Evolutionary conservation across 2,888 invertebrate species (phyloP).

Genomic region (Ectobius pallidus): DNA sequence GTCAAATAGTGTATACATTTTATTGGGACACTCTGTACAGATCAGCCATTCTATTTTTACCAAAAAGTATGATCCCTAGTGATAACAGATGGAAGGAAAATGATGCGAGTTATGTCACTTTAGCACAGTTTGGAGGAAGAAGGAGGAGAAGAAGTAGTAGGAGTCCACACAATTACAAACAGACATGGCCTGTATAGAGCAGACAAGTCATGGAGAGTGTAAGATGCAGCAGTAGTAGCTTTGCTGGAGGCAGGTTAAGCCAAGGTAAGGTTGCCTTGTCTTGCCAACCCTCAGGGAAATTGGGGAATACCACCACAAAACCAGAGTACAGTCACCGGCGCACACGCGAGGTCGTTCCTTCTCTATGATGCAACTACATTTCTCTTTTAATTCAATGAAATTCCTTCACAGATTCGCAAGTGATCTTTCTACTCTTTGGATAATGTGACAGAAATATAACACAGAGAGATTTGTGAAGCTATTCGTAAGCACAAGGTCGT

Average conservation of each 20-base stretch:
- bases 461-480: too few relatives aligned
- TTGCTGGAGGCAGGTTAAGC: not conserved
- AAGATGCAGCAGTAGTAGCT: not conserved
- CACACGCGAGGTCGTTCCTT: not conserved
- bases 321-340: not conserved
- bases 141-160: not conserved
- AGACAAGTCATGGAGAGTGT: conserved; percentile 21
- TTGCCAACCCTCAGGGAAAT: conserved; percentile 37
- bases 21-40: too few relatives aligned
- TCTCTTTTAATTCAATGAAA: too few relatives aligned
- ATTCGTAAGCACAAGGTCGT: too few relatives aligned
- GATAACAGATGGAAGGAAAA: too few relatives aligned
- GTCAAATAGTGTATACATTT: too few relatives aligned
- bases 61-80: too few relatives aligned
- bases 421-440: too few relatives aligned
- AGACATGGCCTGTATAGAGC: not conserved
- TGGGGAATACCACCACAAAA: conserved; percentile 39
- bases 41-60: too few relatives aligned
- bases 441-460: too few relatives aligned
- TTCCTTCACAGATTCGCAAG: too few relatives aligned
- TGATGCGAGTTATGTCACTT: not conserved
- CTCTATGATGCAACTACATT: not conserved
- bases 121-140: not conserved
- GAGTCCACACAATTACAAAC: conserved; percentile 19
- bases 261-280: not conserved